Conservation (phyloP, 2,797 vertebrate genomes). For the Chloroceryle inda region DNA sequence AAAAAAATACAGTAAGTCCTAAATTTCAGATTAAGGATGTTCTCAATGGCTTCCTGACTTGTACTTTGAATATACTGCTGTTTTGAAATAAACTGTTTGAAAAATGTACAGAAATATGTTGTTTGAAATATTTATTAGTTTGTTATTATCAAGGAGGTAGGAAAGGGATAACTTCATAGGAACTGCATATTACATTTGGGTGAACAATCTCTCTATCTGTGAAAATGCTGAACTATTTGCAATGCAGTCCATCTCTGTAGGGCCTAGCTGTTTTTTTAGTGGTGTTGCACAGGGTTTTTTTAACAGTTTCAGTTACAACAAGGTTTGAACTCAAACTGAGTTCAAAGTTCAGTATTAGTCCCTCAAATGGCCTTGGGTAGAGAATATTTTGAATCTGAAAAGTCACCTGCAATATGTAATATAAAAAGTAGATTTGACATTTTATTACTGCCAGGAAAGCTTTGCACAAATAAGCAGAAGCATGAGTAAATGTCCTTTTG, state of each 20-base stretch:
- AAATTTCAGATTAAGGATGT: background rate
- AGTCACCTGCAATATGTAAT: background rate
- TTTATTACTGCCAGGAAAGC: background rate
- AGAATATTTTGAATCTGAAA: background rate
- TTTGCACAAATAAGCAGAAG: background rate
- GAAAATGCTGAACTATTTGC: background rate
- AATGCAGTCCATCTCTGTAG: accelerated
- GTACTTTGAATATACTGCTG: background rate
- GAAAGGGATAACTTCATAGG: background rate
- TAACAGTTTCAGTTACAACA: background rate
- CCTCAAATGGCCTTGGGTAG: background rate
- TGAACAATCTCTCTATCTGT: background rate
- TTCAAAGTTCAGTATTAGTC: background rate
- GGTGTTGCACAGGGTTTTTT: background rate
- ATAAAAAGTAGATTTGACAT: background rate
- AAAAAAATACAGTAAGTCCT: background rate
- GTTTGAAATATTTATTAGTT: background rate
- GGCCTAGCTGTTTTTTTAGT: background rate
- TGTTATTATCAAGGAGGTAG: background rate
- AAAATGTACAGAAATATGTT: background rate
- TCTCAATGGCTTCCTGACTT: background rate
- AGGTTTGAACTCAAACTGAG: background rate
- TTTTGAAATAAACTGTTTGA: background rate
- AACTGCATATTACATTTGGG: background rate
- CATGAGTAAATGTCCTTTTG: background rate